Evolutionary conservation across 37 sponge, comb jelly and placozoan genomes (phyloP).

Genomic region (Halichondria panicea): DNA sequence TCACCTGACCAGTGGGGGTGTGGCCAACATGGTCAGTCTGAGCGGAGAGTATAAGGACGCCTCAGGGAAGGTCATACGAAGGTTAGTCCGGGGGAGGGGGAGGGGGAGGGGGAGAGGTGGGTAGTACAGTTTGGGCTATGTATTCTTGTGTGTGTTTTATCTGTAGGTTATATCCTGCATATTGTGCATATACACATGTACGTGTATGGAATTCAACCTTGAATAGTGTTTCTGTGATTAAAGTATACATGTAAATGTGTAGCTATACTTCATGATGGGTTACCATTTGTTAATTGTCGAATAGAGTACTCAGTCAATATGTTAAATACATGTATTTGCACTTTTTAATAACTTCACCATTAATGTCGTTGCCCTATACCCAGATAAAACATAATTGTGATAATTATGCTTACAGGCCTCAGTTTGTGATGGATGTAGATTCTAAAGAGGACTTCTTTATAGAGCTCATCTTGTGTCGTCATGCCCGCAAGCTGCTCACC

Average conservation of each 20-base stretch:
- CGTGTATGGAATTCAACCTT: neutral
- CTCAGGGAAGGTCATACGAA: slow-evolving; percentile 58
- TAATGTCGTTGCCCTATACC: no score
- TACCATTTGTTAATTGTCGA: no score
- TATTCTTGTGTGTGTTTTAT: neutral
- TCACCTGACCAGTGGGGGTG: slow-evolving; percentile 43
- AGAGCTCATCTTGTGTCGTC: slow-evolving; percentile 82
- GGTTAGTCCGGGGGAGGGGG: slow-evolving; percentile 1
- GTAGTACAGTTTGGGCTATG: neutral
- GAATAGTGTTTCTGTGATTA: no score
- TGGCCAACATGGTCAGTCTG: slow-evolving; percentile 41
- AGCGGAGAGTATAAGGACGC: slow-evolving; percentile 66
- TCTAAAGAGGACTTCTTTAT: slow-evolving; percentile 87
- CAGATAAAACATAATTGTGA: neutral
- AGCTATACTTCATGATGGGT: no score
- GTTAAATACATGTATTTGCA: no score
- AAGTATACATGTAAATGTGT: no score
- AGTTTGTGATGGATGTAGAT: slow-evolving; percentile 78
- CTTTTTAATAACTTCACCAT: no score
- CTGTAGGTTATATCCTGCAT: neutral
- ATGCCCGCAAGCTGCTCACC: slow-evolving; percentile 80
- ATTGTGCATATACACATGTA: neutral
- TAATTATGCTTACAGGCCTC: slow-evolving; percentile 74
- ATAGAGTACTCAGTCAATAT: no score
- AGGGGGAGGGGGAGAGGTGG: neutral